phyloP scores from a whole-genome alignment of 1,140 invertebrate species.

The Trichomalopsis sarcophagae region DNA sequence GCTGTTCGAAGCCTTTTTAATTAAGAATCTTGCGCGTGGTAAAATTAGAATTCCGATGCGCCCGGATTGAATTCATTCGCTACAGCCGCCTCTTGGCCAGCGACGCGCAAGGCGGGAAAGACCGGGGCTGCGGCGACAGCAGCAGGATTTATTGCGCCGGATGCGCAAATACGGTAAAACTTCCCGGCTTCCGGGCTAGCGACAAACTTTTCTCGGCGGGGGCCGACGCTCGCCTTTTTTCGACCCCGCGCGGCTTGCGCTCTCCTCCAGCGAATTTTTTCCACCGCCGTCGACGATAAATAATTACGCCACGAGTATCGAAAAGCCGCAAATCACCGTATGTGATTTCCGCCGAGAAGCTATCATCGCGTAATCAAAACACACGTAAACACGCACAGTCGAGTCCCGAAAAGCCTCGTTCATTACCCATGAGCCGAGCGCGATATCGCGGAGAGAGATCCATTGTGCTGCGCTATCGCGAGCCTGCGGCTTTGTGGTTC shows the following conservation, averaged over 20 bases:
- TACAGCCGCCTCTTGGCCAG: slow-evolving; percentile 54
- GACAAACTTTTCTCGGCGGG: slow-evolving; percentile 61
- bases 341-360: slow-evolving; percentile 32
- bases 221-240: slow-evolving; percentile 56
- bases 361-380: slow-evolving; percentile 47
- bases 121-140: neutral
- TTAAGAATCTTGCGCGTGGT: slow-evolving; percentile 11
- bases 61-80: slow-evolving; percentile 59
- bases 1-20: slow-evolving; percentile 44
- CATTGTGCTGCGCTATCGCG: neutral
- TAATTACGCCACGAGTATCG: no score
- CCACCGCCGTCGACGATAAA: no score
- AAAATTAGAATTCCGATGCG: no score
- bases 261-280: no score
- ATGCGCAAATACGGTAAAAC: slow-evolving; percentile 67
- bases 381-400: slow-evolving; percentile 16
- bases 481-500: slow-evolving; percentile 46
- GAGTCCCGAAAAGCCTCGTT: slow-evolving; percentile 12
- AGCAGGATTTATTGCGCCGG: slow-evolving; percentile 62
- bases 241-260: neutral
- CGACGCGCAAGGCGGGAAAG: slow-evolving; percentile 55
- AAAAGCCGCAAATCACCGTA: slow-evolving; percentile 39
- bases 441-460: slow-evolving; percentile 5
- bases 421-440: neutral
- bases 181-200: slow-evolving; percentile 62